Conservation (phyloP, 2,113 vertebrate species). For the Leucosticte australis region DNA sequence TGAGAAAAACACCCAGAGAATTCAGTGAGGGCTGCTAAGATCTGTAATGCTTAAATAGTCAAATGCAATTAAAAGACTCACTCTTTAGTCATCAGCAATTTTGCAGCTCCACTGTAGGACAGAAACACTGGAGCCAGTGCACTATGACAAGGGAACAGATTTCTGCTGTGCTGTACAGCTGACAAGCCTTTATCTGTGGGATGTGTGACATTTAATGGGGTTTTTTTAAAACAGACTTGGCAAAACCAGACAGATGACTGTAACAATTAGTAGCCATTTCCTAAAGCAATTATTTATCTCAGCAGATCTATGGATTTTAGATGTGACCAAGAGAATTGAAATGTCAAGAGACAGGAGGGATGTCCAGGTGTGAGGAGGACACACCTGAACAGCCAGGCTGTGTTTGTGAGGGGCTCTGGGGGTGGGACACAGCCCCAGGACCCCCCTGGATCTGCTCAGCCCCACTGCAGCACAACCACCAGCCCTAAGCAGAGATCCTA, state of each 20-base stretch:
- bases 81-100: conserved; percentile 40
- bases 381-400: not conserved
- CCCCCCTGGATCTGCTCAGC: not conserved
- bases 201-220: not conserved
- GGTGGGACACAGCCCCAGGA: not conserved
- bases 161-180: conserved; percentile 28
- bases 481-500: not conserved
- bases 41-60: conserved; percentile 28
- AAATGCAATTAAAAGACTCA: conserved; percentile 53
- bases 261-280: not conserved
- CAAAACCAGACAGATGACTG: not conserved
- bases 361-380: not conserved
- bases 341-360: not conserved
- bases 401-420: not conserved
- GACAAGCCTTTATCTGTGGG: conserved; percentile 2
- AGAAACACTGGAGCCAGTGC: not conserved
- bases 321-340: not conserved
- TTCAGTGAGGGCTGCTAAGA: conserved; percentile 22
- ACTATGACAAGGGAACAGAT: conserved; percentile 42
- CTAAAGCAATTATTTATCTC: not conserved
- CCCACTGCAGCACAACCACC: not conserved
- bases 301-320: not conserved
- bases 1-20: conserved; percentile 27
- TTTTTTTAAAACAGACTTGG: not conserved
- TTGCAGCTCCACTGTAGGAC: not conserved